phyloP scores from a whole-genome alignment of 2,113 vertebrate genomes.

The Mesocricetus auratus region DNA sequence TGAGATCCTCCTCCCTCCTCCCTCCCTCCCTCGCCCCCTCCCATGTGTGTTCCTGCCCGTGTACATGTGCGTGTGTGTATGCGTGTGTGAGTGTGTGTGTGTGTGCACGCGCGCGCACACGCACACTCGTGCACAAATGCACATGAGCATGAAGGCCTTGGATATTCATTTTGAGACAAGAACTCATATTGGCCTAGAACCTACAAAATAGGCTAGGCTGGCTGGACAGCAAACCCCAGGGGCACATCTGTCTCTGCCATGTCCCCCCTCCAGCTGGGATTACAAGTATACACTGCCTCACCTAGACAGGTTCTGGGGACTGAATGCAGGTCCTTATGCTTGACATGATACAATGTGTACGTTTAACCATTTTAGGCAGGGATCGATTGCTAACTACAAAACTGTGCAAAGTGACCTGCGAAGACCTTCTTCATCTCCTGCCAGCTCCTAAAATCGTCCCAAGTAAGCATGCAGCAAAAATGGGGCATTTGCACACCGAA shows the following conservation, averaged over 20 bases:
- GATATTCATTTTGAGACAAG: neutral
- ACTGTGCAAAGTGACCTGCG: neutral
- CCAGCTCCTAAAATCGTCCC: neutral
- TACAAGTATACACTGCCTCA: neutral
- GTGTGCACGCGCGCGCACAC: neutral
- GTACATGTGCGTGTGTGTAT: neutral
- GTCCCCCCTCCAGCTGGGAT: no score
- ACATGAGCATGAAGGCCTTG: neutral
- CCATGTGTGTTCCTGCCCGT: no score
- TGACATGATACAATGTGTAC: neutral
- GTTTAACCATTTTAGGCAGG: neutral
- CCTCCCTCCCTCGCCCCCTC: no score
- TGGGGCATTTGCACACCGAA: neutral
- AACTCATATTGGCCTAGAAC: neutral
- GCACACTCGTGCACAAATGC: neutral
- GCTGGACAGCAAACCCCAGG: neutral
- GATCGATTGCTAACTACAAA: neutral
- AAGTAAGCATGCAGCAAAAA: conserved; percentile 31
- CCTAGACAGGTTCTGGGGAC: neutral
- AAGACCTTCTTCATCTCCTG: neutral
- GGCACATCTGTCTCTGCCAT: no score
- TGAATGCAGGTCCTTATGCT: neutral
- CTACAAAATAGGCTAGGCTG: neutral
- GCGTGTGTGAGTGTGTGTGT: neutral
- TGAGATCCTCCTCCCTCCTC: no score